These are phyloP conservation scores for Eurypyga helias DNA, from an alignment of 2,113 vertebrate genomes.

Conservation along the genomic window DNA sequence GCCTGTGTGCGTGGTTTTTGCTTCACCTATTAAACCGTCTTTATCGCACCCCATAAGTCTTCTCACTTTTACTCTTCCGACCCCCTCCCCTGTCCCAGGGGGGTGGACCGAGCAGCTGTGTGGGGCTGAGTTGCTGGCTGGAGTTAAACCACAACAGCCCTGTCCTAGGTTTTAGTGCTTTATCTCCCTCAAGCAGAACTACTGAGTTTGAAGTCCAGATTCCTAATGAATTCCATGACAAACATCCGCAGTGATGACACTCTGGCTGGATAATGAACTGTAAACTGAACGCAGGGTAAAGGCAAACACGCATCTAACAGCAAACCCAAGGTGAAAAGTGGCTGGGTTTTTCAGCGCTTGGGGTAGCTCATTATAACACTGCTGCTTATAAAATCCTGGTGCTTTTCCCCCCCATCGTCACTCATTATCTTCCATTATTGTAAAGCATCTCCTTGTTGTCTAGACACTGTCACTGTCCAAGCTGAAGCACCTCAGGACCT, in stretches of 20 bases:
- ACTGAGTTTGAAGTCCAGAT: neutral
- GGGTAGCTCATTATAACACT: neutral
- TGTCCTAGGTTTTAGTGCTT: neutral
- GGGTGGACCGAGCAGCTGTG: too few species aligned
- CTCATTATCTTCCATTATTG: constrained; percentile 7
- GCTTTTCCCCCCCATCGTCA: neutral
- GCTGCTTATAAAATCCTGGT: neutral
- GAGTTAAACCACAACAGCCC: neutral
- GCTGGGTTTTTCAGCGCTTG: neutral
- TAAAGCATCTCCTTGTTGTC: neutral
- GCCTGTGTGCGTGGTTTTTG: too few species aligned
- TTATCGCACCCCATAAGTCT: too few species aligned
- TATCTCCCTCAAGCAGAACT: neutral
- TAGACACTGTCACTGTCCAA: neutral
- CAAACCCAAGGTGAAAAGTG: neutral
- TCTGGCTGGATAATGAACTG: constrained; percentile 52
- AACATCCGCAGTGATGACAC: neutral
- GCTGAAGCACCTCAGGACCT: neutral
- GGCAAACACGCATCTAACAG: neutral
- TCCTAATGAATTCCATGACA: constrained; percentile 14
- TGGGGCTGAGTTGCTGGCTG: too few species aligned
- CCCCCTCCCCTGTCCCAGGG: too few species aligned
- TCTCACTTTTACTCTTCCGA: too few species aligned
- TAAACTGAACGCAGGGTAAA: neutral
- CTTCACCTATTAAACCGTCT: too few species aligned